phyloP scores from a whole-genome alignment of 2,113 vertebrate species.

The Oryctolagus cuniculus region mOryCun1.1 NC_091439.1:6213001-6213500 shows the following conservation, averaged over 20 bases:
- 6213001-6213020: no score
- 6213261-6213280: not conserved
- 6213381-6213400: not conserved
- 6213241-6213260: not conserved
- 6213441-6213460: not conserved
- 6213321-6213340: not conserved
- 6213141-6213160: not conserved
- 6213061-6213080: no score
- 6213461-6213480: rapidly evolving
- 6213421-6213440: not conserved
- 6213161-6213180: not conserved
- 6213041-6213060: no score
- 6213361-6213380: not conserved
- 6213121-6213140: not conserved
- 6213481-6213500: not conserved
- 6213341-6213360: not conserved
- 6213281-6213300: not conserved
- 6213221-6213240: not conserved
- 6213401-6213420: not conserved
- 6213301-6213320: not conserved
- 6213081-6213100: not conserved
- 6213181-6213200: not conserved
- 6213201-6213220: not conserved
- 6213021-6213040: no score
- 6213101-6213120: not conserved